Evolutionary conservation across 1,140 invertebrate species (phyloP), one percentile per base, ranked within the genome.

Genomic region (Calosoma granatense): DNA sequence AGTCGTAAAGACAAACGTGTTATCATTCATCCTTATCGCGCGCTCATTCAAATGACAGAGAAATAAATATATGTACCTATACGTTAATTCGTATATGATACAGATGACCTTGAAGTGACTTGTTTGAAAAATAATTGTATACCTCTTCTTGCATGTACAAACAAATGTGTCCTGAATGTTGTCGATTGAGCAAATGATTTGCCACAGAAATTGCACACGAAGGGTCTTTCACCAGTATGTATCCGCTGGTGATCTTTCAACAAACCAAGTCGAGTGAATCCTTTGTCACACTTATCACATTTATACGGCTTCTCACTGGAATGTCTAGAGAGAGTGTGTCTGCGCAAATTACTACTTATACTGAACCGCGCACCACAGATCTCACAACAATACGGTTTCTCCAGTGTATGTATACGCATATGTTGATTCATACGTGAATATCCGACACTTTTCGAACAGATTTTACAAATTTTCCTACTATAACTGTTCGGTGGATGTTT

Each of bases 191-290:
- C 17, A 23, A 57, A 57, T n/a, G 41, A 17, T 22, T 63, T 63
- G 0, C 55, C 56, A 22, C 66, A 67, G 22, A 64, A n/a, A 1
- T 54, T 20, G 21, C 66, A 68, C 15, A 53, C 56, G 39, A 59
- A 60, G 23, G 56, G 59, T 20, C 54, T 56, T 22, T 66, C 55
- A 11, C 61, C 54, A 11, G 53, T 54, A 51, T 67, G 66, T 11
- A 57, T 55, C 12, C 58, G 9, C 36, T 59, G 23, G 43, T 66
- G 63, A 19, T 54, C 57, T 19, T 60, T 58, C 9, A 60, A 41
- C 9, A 21, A 22, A 30, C 56, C 23, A 2, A 17, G 6, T 20
- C 20, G 4, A 1, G 2, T 55, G 23, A 54, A 53, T 9, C 17
- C 15, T 19, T 55, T 60, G 12, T 36, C 58, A 39, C 62, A 65